Base-by-base conservation (phyloP, 2,888 invertebrate species). In the Leucophenga maculata region DNA sequence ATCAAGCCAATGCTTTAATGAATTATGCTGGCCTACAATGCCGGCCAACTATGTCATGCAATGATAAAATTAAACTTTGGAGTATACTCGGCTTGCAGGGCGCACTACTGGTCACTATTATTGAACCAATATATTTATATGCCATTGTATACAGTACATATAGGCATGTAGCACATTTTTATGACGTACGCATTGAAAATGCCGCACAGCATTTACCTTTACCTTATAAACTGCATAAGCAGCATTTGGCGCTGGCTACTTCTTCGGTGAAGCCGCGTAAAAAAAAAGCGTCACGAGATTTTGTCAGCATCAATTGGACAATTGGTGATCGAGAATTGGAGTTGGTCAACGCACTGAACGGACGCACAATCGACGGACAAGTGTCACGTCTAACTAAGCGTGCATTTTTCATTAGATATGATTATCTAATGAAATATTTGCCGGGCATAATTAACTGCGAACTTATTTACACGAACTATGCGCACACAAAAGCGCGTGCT, bases 41-140 rank as follows among this genome's bases (percentile, higher is more conserved):
- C 68, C 91, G 98, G 75, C 91, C 97, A 69, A 98, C 98, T 65
- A 98, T 98, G 98, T 98, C 98, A 67, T 98, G 98, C 88, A 97
- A 97, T 74, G 98, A 98, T 91, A 98, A 98, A 90, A 94, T 97
- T 85, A 96, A 97, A 75, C 93, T 96, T 77, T 98, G 98, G 98
- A 97, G 97, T 90, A 94, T 97, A 73, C 91, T 97, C 73, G 98
- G 98, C 67, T 89, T 98, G 79, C 98, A 98, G 90, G 97, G 97
- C 67, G 94, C 97, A 76, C 91, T 98, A 75, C 91, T 98, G 78
- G 93, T 96, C 79, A 93, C 94, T 85, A 94, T 97, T 87, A 90
- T 98, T 75, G 93, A 94, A 84, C 97, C 97, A 60, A 92, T 98
- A 77, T 98, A 98, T 90, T 92, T 97, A 83, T 93, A 94, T 88